These are phyloP conservation scores for Meleagris gallopavo DNA, from an alignment of 2,113 vertebrate genomes.

Conservation along the genomic window DNA sequence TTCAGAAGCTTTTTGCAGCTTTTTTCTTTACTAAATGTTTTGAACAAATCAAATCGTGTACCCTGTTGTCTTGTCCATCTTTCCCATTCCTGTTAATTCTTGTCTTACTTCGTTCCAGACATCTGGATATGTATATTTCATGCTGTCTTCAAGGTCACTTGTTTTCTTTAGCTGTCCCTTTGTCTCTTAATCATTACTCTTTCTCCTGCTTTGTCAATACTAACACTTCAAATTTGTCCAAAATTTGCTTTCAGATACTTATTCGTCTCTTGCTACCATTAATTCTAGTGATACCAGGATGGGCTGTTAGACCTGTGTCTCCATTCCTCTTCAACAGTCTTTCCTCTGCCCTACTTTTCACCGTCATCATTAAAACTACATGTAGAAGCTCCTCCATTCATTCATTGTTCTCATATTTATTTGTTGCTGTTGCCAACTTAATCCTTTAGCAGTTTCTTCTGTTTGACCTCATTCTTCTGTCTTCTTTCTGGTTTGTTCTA, in stretches of 20 bases:
- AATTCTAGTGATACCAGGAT: background rate
- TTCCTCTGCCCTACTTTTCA: background rate
- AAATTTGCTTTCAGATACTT: background rate
- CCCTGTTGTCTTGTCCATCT: background rate
- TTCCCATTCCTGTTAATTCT: background rate
- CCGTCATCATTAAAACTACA: background rate
- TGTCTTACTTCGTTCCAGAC: background rate
- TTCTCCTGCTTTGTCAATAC: background rate
- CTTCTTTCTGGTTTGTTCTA: background rate
- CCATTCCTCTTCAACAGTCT: background rate
- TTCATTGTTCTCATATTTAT: background rate
- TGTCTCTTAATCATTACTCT: background rate
- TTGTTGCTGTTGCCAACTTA: background rate
- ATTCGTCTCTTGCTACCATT: background rate
- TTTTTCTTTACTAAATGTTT: constrained; percentile 1
- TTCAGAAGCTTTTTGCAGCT: background rate
- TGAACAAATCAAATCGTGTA: background rate
- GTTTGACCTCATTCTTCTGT: background rate
- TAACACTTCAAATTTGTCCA: background rate
- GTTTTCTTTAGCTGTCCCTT: background rate
- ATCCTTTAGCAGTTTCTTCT: background rate
- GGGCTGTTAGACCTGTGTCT: background rate
- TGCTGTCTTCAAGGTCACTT: background rate
- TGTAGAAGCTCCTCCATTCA: background rate
- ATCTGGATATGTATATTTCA: background rate